Evolutionary conservation across 2,797 vertebrate genomes (phyloP).

Genomic region (Podarcis siculus): DNA sequence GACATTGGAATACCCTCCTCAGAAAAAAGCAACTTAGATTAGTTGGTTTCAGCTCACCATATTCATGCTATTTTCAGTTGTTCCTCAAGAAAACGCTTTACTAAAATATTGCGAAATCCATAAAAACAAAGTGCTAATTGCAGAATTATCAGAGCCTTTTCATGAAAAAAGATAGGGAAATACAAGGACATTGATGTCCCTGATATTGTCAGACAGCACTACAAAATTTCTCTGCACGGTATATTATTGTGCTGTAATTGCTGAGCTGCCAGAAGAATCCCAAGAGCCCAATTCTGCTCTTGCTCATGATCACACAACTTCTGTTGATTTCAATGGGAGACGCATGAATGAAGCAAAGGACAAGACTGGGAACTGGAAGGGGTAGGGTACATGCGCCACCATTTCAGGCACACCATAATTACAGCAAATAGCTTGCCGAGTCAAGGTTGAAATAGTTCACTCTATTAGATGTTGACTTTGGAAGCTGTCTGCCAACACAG

Average conservation of each 20-base stretch:
- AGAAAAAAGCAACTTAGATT: not conserved
- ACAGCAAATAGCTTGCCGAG: conserved; percentile 25
- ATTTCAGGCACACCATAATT: conserved; percentile 32
- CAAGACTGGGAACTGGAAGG: not conserved
- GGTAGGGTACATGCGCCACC: not conserved
- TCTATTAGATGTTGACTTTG: conserved; percentile 38
- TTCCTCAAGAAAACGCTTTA: not conserved
- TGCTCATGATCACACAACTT: conserved; percentile 27
- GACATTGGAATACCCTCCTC: not conserved
- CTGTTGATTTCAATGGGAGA: not conserved
- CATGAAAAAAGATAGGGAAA: not conserved
- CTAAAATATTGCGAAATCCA: not conserved
- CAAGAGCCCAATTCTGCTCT: not conserved
- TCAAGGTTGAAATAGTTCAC: conserved; percentile 50
- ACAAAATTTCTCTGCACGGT: conserved; percentile 8
- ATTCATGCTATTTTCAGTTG: not conserved
- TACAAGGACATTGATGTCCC: not conserved
- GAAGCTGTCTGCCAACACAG: conserved; percentile 41
- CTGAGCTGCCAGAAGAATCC: not conserved
- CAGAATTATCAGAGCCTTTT: not conserved
- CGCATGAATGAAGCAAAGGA: not conserved
- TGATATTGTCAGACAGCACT: not conserved
- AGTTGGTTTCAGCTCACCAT: not conserved
- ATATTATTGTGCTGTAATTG: not conserved
- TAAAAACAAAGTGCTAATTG: not conserved